Conservation (phyloP, 2,888 invertebrate genomes). For the Hetaerina titia region DNA sequence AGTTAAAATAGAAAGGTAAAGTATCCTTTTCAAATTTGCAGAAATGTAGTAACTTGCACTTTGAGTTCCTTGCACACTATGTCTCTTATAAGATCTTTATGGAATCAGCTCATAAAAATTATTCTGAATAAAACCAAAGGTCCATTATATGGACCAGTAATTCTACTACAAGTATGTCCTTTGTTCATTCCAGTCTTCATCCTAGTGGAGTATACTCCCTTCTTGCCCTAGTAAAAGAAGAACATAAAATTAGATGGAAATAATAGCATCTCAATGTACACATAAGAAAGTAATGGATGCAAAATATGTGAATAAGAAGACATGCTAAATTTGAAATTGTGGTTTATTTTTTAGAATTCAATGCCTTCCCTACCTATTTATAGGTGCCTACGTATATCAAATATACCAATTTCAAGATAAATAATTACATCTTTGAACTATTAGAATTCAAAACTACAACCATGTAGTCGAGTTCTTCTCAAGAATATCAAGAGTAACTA, state of each 20-base stretch:
- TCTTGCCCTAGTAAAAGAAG: not conserved
- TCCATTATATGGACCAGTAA: conserved; percentile 28
- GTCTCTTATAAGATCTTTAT: conserved; percentile 55
- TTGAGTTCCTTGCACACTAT: conserved; percentile 42
- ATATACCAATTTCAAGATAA: no score
- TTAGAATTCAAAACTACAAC: no score
- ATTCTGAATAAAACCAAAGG: conserved; percentile 56
- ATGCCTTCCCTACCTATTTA: no score
- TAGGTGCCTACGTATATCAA: no score
- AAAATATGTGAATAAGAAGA: no score
- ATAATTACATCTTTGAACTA: no score
- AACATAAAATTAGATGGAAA: not conserved
- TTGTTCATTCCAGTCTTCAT: conserved; percentile 41
- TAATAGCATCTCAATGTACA: not conserved
- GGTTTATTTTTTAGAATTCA: no score
- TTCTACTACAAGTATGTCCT: conserved; percentile 40
- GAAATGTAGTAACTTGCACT: not conserved
- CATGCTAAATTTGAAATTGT: no score
- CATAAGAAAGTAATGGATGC: no score
- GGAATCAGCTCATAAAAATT: conserved; percentile 33
- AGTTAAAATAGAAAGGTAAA: conserved; percentile 36
- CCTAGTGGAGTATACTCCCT: conserved; percentile 2
- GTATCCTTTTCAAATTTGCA: conserved; percentile 39
- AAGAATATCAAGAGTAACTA: no score
- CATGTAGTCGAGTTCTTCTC: no score